Conservation (phyloP, 2,888 invertebrate species). For the Cataglyphis cursor region DNA sequence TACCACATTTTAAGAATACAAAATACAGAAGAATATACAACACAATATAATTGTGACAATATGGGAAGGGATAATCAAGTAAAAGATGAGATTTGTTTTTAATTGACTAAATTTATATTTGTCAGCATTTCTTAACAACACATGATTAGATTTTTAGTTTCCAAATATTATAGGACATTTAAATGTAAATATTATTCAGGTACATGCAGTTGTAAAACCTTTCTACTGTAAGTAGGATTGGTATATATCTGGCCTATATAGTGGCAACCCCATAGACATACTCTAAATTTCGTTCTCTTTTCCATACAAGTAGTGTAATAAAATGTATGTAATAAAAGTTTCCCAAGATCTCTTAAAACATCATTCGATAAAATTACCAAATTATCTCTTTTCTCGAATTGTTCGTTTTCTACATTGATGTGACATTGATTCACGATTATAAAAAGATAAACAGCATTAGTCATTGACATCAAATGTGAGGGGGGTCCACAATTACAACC, state of each 20-base stretch:
- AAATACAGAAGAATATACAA: background rate
- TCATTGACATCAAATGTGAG: constrained; percentile 21
- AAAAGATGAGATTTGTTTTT: constrained; percentile 17
- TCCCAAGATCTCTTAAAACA: constrained; percentile 5
- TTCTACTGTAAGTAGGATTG: background rate
- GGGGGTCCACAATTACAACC: constrained; percentile 10
- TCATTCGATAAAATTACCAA: constrained; percentile 26
- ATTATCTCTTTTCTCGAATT: constrained; percentile 5
- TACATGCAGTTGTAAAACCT: constrained; percentile 31
- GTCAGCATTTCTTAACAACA: constrained; percentile 22
- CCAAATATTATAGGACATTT: constrained; percentile 25
- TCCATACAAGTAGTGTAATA: background rate
- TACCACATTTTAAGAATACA: constrained; percentile 17
- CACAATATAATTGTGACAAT: background rate
- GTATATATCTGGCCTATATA: background rate
- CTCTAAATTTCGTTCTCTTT: constrained; percentile 30
- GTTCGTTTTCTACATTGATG: background rate
- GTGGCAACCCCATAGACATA: constrained; percentile 26
- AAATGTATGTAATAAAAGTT: constrained; percentile 30
- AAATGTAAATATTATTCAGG: constrained; percentile 38
- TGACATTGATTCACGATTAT: constrained; percentile 15
- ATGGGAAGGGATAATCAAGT: background rate
- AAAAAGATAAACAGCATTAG: constrained; percentile 22
- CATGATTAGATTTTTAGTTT: constrained; percentile 15
- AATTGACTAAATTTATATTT: constrained; percentile 35